Base-by-base conservation (phyloP, 2,113 vertebrate genomes). In the Colistium nudipinnis region DNA sequence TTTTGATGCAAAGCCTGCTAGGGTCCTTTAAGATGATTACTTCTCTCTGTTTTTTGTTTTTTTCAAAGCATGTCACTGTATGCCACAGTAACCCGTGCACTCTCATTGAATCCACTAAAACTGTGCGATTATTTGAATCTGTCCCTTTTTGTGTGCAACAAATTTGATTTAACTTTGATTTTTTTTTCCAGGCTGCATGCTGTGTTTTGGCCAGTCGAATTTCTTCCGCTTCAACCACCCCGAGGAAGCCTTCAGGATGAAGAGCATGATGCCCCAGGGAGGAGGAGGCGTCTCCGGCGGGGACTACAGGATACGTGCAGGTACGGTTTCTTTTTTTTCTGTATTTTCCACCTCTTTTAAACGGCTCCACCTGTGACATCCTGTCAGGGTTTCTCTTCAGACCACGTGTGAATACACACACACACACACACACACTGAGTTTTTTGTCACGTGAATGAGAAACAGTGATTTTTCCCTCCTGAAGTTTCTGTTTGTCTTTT, bases 161-260 rank as follows among this genome's bases (percentile, higher is more conserved):
- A 70, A 17, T 11, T n/a, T 6, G 65, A 73, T 8, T 9, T 2
- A n/a, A 20, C 3, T 20, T 1, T 16, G 44, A 17, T 22, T 1
- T 67, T 4, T 36, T 70, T 30, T 78, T 81, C 16, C 87, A 96
- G 98, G 98, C 62, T 99, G 96, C 65, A 97, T 96, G 95, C 93
- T 99, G 91, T 97, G 98, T 93, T 93, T 99, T 73, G 98, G 97
- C 70, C 96, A 96, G 80, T 95, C 95, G 0, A 94, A 95, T 45
- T 97, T 96, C 83, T 95, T 99, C 60, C 95, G 97, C 76, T 99
- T 99, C 89, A 99, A 98, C 83, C 96, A 99, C 86, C 98, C 98
- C 0, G 96, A 96, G 0, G 97, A 99, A 83, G 98, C 98, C 71
- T 93, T 94, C 91, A 93, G 94, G 92, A 99, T 99, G 94, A 98